Evolutionary conservation across 2,113 vertebrate genomes (phyloP).

Genomic region (Tachycineta bicolor): DNA sequence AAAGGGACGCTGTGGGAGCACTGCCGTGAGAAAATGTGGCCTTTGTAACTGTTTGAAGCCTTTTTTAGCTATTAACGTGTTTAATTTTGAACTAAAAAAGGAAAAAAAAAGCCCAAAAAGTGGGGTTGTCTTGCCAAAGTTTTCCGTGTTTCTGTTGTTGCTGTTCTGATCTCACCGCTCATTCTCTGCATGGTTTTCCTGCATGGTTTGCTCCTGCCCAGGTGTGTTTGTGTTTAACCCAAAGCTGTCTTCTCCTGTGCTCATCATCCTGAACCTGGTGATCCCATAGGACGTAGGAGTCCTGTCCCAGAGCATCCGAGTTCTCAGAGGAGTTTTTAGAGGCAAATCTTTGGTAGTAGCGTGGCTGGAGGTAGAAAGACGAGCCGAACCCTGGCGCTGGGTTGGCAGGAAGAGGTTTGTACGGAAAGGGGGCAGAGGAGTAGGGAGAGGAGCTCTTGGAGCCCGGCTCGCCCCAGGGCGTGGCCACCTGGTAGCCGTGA

Average conservation of each 20-base stretch:
- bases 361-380: not conserved
- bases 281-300: not conserved
- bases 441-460: not conserved
- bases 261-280: not conserved
- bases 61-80: not conserved
- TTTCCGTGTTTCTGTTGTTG: not conserved
- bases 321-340: constrained; percentile 27
- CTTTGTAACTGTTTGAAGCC: not conserved
- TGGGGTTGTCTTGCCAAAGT: not conserved
- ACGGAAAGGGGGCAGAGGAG: not conserved
- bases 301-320: constrained; percentile 7
- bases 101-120: not conserved
- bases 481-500: not conserved
- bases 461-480: rapidly evolving
- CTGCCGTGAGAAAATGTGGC: not conserved
- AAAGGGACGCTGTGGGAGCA: not conserved
- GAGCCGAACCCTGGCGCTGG: rapidly evolving
- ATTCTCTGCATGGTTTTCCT: constrained; percentile 38
- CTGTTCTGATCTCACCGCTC: constrained; percentile 13
- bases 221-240: constrained; percentile 45
- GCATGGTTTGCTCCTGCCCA: constrained; percentile 35
- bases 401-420: constrained; percentile 6
- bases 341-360: not conserved
- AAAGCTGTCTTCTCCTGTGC: constrained; percentile 26
- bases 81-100: not conserved